Base-by-base conservation (phyloP, 92 coral and sea anemone genomes). In the Porites lobata region DNA sequence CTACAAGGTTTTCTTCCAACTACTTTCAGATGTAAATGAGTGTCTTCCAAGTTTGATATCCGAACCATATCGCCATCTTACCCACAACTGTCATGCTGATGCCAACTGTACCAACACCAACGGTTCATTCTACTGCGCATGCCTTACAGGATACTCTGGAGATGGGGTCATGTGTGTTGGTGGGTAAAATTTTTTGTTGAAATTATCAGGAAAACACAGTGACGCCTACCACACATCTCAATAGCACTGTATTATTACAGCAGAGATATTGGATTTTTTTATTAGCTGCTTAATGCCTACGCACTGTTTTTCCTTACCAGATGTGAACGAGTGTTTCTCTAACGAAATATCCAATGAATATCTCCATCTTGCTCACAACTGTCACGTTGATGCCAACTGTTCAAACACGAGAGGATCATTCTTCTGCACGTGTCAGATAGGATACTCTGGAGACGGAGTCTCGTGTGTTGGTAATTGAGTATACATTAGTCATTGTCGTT, bases 111-210 rank as follows among this genome's bases (percentile, higher is more conserved):
- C 94, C 72, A 94, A 96, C 74, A 92, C 94, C 43, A 86, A 85
- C 17, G 98, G 97, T 50, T 96, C 97, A 66, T 94, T 94, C 88
- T 86, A 86, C 84, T 94, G 98, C 72, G 90, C 95, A 8, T 94
- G 98, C 86, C 93, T 82, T 63, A 72, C 80, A 57, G 96, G 96
- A 75, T 93, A 83, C 62, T 85, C 94, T 62, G 96, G 94, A 22
- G 84, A 93, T 77, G 94, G 96, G 14, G 87, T 94, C 1, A 69
- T 69, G 15, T 94, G 98, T 81, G 75, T 80, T 19, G 94, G 94
- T 95, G 81, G n/a, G 90, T 18, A 8, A 51, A 22, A n/a, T 69
- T 0, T 24, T 47, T 18, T 8, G 5, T 38, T 38, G 47, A 38
- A 4, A 38, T 38, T 38, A 38, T 38, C 47, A 38, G 47, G 47